Base-by-base conservation (phyloP, 2,797 vertebrate species). In the Coreius guichenoti region DNA sequence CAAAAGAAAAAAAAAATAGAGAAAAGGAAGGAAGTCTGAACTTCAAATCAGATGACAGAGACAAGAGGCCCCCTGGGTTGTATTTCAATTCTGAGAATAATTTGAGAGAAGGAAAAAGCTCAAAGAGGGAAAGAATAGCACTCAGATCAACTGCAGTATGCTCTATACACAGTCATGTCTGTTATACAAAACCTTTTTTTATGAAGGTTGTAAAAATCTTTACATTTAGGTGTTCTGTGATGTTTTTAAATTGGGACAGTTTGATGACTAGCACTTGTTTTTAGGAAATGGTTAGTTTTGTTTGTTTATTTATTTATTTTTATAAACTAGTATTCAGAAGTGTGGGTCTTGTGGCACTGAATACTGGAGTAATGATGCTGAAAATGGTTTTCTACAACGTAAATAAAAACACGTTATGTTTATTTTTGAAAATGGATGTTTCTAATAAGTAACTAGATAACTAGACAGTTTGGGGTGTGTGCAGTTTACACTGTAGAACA, bases 1-100 rank as follows among this genome's bases (percentile, higher is more conserved):
- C 75, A 12, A 51, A 70, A 63, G 49, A 74, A 39, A 43, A 86
- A 45, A 81, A 49, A 36, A 47, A 29, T 11, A 33, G 43, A 54
- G 56, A 80, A 86, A 87, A 77, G 72, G 83, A 68, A 65, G 51
- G 78, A 83, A 88, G 82, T 86, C 86, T 88, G 79, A 90, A 87
- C 86, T 81, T 23, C 21, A 79, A 83, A 86, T 72, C 56, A 72
- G 84, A 83, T 90, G 84, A 89, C 84, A 85, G 80, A 86, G 43
- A 86, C 56, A 63, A 87, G 73, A 83, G 49, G 54, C 81, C 88
- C 84, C 72, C 78, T 86, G 86, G 88, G 77, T 87, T 69, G 33
- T 58, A 78, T 82, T 83, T 79, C 69, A 79, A 58, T 88, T 76
- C 43, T 36, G 19, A 69, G 83, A 88, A 79, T 86, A 75, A 86